Base-by-base conservation (phyloP, 2,888 invertebrate genomes). In the Ennomos quercinarius region DNA sequence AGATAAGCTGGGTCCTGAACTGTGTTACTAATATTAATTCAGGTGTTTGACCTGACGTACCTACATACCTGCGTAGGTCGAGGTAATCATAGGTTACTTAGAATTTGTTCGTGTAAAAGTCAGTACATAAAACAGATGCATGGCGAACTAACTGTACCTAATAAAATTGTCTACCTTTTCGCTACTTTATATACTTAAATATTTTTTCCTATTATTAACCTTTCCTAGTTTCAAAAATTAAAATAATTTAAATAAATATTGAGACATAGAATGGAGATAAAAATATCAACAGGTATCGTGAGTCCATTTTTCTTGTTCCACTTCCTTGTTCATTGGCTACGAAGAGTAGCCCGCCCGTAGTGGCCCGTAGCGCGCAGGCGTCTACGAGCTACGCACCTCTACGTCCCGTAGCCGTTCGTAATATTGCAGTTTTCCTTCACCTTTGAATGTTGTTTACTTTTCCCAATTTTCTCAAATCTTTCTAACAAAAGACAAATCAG, bases 311-410 rank as follows among this genome's bases (percentile, higher is more conserved):
- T 48, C 45, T 12, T 56, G 42, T 60, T 57, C 47, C 13, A 57
- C 69, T 71, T 66, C 61, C 66, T 69, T 67, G 71, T 71, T 11
- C 13, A 37, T 17, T 71, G 71, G 72, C 71, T 72, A n/a, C n/a
- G n/a, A n/a, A n/a, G n/a, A 68, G 71, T 74, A 79, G 77, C 72
- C 44, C 50, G 37, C 41, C 68, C 81, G 84, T 84, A 81, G 81
- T 69, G 42, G 57, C 60, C 10, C 81, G 89, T 86, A 88, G 83
- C 81, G 87, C 91, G 91, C 91, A 83, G 78, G 89, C 90, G 91
- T 80, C 84, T 86, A 89, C 89, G 85, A 55, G 77, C 83, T 86
- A 86, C 86, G 84, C 67, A 77, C 61, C 70, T 72, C 76, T 77
- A 77, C 79, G 76, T 63, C 70, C 71, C 56, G 61, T 67, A 61